Evolutionary conservation across 2,888 invertebrate genomes (phyloP).

Genomic region (Blastobasis lacticolella): DNA sequence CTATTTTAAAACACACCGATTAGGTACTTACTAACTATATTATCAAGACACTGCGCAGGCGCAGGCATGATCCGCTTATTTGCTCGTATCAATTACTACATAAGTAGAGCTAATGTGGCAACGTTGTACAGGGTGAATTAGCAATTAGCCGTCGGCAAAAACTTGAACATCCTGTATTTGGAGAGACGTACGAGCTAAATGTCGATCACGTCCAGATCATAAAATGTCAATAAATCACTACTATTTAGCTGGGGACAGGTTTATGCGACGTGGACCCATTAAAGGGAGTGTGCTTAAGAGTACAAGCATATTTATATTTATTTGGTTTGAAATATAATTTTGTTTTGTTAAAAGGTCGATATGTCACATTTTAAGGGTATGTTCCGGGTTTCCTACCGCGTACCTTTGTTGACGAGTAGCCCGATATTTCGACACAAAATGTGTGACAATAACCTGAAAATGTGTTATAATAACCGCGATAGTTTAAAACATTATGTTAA

Average conservation of each 20-base stretch:
- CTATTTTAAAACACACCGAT: background rate
- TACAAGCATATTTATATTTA: too few species aligned
- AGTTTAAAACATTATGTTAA: too few species aligned
- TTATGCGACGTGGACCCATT: background rate
- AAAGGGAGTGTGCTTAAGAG: too few species aligned
- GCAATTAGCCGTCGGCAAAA: slow-evolving; percentile 15
- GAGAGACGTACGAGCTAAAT: slow-evolving; percentile 13
- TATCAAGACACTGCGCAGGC: background rate
- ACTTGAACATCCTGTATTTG: slow-evolving; percentile 10
- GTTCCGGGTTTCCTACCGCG: too few species aligned
- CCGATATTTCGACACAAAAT: too few species aligned
- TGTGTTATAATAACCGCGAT: too few species aligned
- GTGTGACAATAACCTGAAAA: too few species aligned
- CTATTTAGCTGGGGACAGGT: slow-evolving; percentile 4
- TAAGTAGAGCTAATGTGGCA: slow-evolving; percentile 7
- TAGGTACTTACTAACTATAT: slow-evolving; percentile 8
- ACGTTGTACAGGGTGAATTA: slow-evolving; percentile 14
- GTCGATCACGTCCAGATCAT: slow-evolving; percentile 19
- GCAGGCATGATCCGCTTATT: slow-evolving; percentile 7
- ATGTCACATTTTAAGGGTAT: too few species aligned
- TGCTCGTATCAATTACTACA: slow-evolving; percentile 13
- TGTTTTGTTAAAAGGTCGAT: too few species aligned
- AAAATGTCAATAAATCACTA: slow-evolving; percentile 12
- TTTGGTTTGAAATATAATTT: too few species aligned
- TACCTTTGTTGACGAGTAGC: too few species aligned